Evolutionary conservation across 1,140 invertebrate genomes (phyloP).

Genomic region (Chionoecetes opilio): DNA sequence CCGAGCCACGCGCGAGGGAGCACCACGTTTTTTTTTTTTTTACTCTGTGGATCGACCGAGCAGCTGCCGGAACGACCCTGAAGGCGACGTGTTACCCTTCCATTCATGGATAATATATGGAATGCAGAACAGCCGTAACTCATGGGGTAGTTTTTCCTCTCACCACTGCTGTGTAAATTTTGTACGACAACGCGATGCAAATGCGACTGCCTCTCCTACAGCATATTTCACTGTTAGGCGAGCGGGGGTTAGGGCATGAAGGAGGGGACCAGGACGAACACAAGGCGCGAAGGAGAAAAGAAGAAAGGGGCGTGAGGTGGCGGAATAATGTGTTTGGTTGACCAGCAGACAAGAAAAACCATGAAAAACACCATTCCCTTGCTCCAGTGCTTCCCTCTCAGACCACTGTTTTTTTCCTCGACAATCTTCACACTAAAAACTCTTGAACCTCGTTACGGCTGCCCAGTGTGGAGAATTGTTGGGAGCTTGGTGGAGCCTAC

Average conservation of each 20-base stretch:
- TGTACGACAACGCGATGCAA: constrained; percentile 18
- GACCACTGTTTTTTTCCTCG: neutral
- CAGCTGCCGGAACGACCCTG: neutral
- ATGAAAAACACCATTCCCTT: neutral
- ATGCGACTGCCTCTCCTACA: neutral
- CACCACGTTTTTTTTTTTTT: neutral
- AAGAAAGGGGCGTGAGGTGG: neutral
- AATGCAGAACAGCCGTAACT: neutral
- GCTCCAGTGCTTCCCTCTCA: neutral
- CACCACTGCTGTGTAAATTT: constrained; percentile 16
- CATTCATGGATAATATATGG: constrained; percentile 20
- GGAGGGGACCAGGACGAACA: neutral
- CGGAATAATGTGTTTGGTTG: neutral
- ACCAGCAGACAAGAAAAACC: neutral
- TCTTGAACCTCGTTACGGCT: neutral
- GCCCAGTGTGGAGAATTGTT: neutral
- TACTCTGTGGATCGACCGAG: neutral
- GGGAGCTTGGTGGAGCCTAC: neutral
- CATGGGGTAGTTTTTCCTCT: constrained; percentile 1
- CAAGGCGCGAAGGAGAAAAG: neutral
- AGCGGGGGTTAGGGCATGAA: neutral
- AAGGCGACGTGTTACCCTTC: constrained; percentile 1
- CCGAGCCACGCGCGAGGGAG: neutral
- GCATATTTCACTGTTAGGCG: neutral
- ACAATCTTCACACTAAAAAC: neutral